Evolutionary conservation across 2,113 vertebrate genomes (phyloP).

Genomic region (Vulpes lagopus): DNA sequence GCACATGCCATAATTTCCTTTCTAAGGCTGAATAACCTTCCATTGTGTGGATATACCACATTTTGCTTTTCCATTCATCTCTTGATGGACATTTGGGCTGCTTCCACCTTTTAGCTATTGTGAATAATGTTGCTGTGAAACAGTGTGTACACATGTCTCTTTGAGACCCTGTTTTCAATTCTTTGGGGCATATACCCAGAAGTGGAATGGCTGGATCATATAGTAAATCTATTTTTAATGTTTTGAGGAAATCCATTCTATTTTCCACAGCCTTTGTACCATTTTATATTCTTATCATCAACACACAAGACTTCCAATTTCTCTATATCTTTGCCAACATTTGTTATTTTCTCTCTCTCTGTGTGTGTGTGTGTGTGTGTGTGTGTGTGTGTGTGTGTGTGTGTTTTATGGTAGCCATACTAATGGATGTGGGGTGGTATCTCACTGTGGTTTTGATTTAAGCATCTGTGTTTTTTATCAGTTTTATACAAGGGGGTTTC

Average conservation of each 20-base stretch:
- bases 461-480: not conserved
- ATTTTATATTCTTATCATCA: not conserved
- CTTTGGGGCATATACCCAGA: not conserved
- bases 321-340: not conserved
- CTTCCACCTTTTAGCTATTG: not conserved
- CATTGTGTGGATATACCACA: not conserved
- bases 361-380: no score
- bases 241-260: not conserved
- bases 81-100: not conserved
- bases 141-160: not conserved
- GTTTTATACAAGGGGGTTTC: not conserved
- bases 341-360: not conserved
- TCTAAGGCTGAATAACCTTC: not conserved
- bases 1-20: not conserved
- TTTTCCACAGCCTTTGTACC: not conserved
- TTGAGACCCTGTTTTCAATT: not conserved
- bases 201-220: not conserved
- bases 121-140: not conserved
- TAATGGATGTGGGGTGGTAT: not conserved
- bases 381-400: no score
- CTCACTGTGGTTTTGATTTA: not conserved
- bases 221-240: not conserved
- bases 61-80: not conserved
- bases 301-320: not conserved
- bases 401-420: not conserved